Evolutionary conservation across 2,888 invertebrate genomes (phyloP), one percentile per base, ranked within the genome.

Genomic region (Plebejus melissa): DNA sequence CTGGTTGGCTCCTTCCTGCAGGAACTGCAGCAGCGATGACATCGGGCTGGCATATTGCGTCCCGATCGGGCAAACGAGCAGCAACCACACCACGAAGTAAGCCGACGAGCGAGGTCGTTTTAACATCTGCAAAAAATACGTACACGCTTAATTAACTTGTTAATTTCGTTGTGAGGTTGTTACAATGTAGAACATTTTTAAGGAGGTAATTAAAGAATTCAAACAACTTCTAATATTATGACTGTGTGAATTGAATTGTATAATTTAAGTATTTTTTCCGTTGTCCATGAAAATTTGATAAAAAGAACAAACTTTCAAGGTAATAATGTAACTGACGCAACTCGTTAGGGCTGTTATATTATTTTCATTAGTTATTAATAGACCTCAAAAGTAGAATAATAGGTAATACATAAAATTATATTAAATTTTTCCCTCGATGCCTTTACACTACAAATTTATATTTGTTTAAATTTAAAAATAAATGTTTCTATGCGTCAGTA

Each of bases 1-100:
- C 79, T 95, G 95, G 6, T 84, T 81, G 38, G 93, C 86, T 50
- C 95, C 95, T 79, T 95, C 94, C 50, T 87, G 82, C 16, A 95
- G 79, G 78, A 95, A 94, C 74, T 92, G 92, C 80, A 94, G 81
- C 3, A 95, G 79, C 0, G 95, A 94, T n/a, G 91, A 83, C 36
- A 95, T 78, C 0, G 91, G 90, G 80, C 88, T 86, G n/a, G 81
- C 58, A 75, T 82, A 74, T 78, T 92, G 92, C 60, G 89, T 85
- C 74, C 84, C 79, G 36, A 85, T 85, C 74, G 84, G 83, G 50
- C n/a, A 50, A 22, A 76, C 71, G 9, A 75, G 41, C 32, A 90
- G 81, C 69, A 87, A 77, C 82, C 86, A 89, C 79, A 85, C 82
- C 82, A 84, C 84, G 81, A 82, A 80, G 77, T 84, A 78, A 41